Base-by-base conservation (phyloP, 2,888 invertebrate species). In the Tenthredo mesomela region DNA sequence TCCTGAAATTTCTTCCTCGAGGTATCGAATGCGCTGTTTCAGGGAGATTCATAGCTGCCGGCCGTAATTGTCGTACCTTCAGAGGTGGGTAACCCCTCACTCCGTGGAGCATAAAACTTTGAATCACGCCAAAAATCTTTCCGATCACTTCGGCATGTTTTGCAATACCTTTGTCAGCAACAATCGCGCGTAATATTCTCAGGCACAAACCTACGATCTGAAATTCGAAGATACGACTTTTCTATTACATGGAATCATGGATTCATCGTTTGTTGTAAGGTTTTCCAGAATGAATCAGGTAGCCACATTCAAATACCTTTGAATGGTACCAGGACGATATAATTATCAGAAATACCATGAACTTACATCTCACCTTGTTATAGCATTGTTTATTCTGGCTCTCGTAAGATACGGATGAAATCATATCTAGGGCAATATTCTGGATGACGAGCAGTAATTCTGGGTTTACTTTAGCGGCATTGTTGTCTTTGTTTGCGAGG, bases 21-120 rank as follows among this genome's bases (percentile, higher is more conserved):
- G 91, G 90, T 83, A 90, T 85, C 3, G 86, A 77, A 43, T 90
- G 89, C 25, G 89, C 86, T 10, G 88, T 87, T 78, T 92, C 92
- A n/a, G 93, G 93, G 21, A 93, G 88, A 87, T 92, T 92, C 92
- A 93, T 91, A 2, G 90, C 90, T 15, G 92, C 91, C 83, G 93
- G 92, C 73, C 89, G 90, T 50, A 93, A 87, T 70, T 85, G 21
- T 84, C 90, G 89, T 2, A 91, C 91, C 50, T 85, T 87, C 25
- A 88, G 86, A n/a, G 84, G 83, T 0, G 86, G 37, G 85, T 90
- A 92, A 43, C 89, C 91, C 67, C 89, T 89, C 4, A 92, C 88
- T n/a, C 92, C 92, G 82, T 92, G 88, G 85, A 92, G 92, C 65
- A 93, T 85, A 84, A 90, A 92, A 50, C 87, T 89, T 86, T 92